Conservation (phyloP, 30 jellyfish, hydroid and myxozoan species). For the Aurelia aurita region DNA sequence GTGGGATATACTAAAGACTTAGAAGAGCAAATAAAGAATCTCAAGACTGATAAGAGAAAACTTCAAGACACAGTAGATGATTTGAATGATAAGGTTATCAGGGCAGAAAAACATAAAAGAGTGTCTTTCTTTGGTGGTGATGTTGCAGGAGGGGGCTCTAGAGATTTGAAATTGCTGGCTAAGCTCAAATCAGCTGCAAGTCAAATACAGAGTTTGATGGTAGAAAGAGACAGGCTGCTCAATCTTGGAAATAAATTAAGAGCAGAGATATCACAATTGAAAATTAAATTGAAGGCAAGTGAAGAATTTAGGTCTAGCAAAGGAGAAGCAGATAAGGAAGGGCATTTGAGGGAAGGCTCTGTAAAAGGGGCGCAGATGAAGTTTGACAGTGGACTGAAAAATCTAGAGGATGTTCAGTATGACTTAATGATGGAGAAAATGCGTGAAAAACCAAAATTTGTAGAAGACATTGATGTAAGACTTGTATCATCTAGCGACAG, state of each 20-base stretch:
- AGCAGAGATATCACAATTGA: slow-evolving; percentile 60
- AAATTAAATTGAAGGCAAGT: slow-evolving; percentile 3
- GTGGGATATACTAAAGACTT: slow-evolving; percentile 53
- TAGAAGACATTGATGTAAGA: slow-evolving; percentile 7
- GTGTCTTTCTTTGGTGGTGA: slow-evolving; percentile 8
- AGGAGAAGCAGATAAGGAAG: not conserved
- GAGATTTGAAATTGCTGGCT: slow-evolving; percentile 1
- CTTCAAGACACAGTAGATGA: slow-evolving; percentile 33
- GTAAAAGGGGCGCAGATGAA: not conserved
- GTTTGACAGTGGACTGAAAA: slow-evolving; percentile 3
- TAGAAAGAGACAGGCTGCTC: slow-evolving; percentile 60
- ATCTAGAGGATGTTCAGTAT: slow-evolving; percentile 45
- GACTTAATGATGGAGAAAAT: slow-evolving; percentile 30
- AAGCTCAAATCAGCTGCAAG: slow-evolving; percentile 57
- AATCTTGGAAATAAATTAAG: slow-evolving; percentile 77
- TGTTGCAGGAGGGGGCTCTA: not conserved
- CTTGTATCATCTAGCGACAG: slow-evolving; percentile 53
- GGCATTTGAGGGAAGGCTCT: not conserved
- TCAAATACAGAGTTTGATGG: slow-evolving; percentile 33
- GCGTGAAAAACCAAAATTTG: slow-evolving; percentile 19
- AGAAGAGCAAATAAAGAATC: slow-evolving; percentile 34
- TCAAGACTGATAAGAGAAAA: slow-evolving; percentile 45
- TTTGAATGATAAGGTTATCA: slow-evolving; percentile 29
- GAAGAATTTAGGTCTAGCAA: not conserved
- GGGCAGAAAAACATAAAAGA: slow-evolving; percentile 23